Evolutionary conservation across 2,888 invertebrate genomes (phyloP).

Genomic region (Scaeva pyrastri): DNA sequence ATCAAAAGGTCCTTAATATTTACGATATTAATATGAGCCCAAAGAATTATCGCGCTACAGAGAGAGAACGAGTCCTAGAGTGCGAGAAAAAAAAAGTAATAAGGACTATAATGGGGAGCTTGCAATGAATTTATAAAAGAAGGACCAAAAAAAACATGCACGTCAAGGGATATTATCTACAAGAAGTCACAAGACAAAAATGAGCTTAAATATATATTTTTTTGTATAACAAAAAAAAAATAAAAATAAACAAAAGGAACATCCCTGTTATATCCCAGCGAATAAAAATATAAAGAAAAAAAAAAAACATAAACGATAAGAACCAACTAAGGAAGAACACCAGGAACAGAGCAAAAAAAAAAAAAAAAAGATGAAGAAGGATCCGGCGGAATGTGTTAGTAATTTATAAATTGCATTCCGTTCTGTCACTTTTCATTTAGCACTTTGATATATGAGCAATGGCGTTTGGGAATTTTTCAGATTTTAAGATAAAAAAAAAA

Average conservation of each 20-base stretch:
- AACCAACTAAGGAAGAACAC: not conserved
- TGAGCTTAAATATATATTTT: slow-evolving; percentile 4
- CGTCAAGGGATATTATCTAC: slow-evolving; percentile 23
- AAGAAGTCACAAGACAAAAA: slow-evolving; percentile 18
- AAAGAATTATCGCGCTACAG: slow-evolving; percentile 54
- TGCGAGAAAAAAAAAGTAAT: slow-evolving; percentile 38
- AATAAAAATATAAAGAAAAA: slow-evolving; percentile 28
- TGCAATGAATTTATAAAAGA: slow-evolving; percentile 44
- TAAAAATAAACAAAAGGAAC: slow-evolving; percentile 47
- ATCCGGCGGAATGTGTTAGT: slow-evolving; percentile 76
- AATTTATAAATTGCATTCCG: slow-evolving; percentile 83
- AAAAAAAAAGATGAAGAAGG: slow-evolving; percentile 43
- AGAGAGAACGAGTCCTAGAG: slow-evolving; percentile 2
- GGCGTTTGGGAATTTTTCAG: slow-evolving; percentile 67
- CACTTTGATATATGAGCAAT: slow-evolving; percentile 80
- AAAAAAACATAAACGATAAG: slow-evolving; percentile 15
- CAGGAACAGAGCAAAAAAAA: no score
- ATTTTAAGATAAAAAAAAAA: slow-evolving; percentile 61
- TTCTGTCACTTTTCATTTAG: slow-evolving; percentile 81
- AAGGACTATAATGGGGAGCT: slow-evolving; percentile 51
- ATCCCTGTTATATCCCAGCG: not conserved
- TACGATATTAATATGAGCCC: slow-evolving; percentile 53
- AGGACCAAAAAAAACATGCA: slow-evolving; percentile 21
- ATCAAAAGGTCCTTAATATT: slow-evolving; percentile 56
- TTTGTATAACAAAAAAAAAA: not conserved